Evolutionary conservation across 2,888 invertebrate genomes (phyloP), one percentile per base, ranked within the genome.

Genomic region (Scelioninae gen. 1): DNA sequence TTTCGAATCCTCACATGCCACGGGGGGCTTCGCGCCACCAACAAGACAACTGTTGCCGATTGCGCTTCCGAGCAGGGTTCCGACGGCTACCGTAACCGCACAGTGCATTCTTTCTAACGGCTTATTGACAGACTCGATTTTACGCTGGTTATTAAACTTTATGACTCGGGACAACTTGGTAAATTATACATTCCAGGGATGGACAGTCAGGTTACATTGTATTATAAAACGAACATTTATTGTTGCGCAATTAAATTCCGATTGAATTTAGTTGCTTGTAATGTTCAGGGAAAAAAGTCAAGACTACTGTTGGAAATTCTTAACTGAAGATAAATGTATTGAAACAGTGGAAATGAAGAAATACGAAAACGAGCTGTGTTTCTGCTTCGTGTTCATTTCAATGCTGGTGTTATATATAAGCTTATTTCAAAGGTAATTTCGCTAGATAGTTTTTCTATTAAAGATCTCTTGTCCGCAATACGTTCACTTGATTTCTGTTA

Each of bases 11-110:
- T 87, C 82, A 32, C 77, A 43, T 89, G 84, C 91, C 88, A 88
- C 90, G 85, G 90, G 91, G 91, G 90, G 89, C 84, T 88, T 87
- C 86, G 84, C 89, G 65, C 85, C 71, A 58, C 72, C 58, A 75
- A 74, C 62, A 69, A 82, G 45, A 71, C 76, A 66, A 65, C 62
- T 45, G 75, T 69, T 81, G 62, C 74, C 77, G 55, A 78, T 81
- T 40, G 65, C 74, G 51, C 77, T 78, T 69, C 74, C 47, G 74
- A 75, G 31, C 72, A 16, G 69, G 56, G 74, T 56, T 66, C 75
- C 77, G 72, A 47, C 72, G 69, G 83, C 84, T 83, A 85, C 84
- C 68, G 85, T 60, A 53, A 56, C 53, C 38, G 71, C 47, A 29
- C 47, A 0, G 38, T 8, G 29, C 16, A 55, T 65, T 71, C 56